Evolutionary conservation across 2,888 invertebrate genomes (phyloP).

Genomic region (Dugesia japonica): DNA sequence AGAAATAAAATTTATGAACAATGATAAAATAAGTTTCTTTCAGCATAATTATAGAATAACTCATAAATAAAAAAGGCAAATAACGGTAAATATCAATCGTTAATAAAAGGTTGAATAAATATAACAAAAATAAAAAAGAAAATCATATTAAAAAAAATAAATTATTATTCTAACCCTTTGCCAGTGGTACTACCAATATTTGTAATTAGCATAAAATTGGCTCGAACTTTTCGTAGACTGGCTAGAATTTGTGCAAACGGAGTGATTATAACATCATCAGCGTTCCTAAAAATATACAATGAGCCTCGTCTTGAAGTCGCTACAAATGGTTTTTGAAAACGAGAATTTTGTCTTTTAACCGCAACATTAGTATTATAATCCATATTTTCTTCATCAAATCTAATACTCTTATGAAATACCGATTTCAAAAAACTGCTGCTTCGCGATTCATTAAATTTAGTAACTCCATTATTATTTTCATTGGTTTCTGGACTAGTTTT

Average conservation of each 20-base stretch:
- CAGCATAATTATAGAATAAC: too few relatives aligned
- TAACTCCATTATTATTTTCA: neutral
- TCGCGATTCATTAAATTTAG: neutral
- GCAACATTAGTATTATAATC: neutral
- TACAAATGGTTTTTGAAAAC: constrained; percentile 10
- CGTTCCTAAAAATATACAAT: constrained; percentile 59
- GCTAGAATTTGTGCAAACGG: constrained; percentile 99
- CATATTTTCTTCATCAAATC: constrained; percentile 12
- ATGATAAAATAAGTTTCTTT: too few relatives aligned
- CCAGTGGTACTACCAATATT: neutral
- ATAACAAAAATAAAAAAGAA: too few relatives aligned
- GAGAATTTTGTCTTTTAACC: neutral
- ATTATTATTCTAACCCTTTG: neutral
- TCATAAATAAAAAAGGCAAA: too few relatives aligned
- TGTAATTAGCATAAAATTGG: constrained; percentile 88
- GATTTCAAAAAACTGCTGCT: constrained; percentile 14
- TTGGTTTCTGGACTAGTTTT: neutral
- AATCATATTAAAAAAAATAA: neutral
- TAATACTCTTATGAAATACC: constrained; percentile 1
- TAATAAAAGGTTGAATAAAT: too few relatives aligned
- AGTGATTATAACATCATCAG: constrained; percentile 97
- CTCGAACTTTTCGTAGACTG: constrained; percentile 88
- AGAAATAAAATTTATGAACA: too few relatives aligned
- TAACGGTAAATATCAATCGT: too few relatives aligned
- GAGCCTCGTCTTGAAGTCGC: constrained; percentile 33